Evolutionary conservation across 2,113 vertebrate genomes (phyloP).

Genomic region (Myiopsitta monachus): DNA sequence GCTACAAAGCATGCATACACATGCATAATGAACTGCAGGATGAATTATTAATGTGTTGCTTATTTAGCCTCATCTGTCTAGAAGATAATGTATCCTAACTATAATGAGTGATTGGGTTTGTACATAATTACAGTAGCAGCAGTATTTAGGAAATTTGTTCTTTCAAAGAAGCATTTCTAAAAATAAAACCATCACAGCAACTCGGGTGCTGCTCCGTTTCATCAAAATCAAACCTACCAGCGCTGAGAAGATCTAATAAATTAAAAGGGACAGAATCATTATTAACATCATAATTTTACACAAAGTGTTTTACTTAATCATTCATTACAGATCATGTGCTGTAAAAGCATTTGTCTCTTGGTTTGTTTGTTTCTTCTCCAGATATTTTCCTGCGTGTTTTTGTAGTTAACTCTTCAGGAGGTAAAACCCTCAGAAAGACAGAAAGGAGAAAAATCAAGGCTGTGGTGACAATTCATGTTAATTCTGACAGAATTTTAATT

Average conservation of each 20-base stretch:
- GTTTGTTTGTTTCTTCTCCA: slow-evolving; percentile 46
- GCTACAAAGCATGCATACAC: slow-evolving; percentile 91
- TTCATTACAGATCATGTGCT: slow-evolving; percentile 79
- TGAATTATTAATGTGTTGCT: slow-evolving; percentile 99
- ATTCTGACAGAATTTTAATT: slow-evolving; percentile 53
- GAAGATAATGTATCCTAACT: slow-evolving; percentile 99
- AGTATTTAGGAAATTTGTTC: slow-evolving; percentile 87
- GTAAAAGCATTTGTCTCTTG: slow-evolving; percentile 69
- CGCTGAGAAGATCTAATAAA: slow-evolving; percentile 74
- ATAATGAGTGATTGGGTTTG: slow-evolving; percentile 95
- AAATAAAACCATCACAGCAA: slow-evolving; percentile 77
- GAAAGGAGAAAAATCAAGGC: neutral
- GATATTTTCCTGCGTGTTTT: slow-evolving; percentile 10
- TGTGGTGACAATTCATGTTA: neutral
- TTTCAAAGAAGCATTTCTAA: slow-evolving; percentile 82
- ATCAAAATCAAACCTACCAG: slow-evolving; percentile 80
- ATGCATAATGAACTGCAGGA: slow-evolving; percentile 98
- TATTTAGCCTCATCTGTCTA: slow-evolving; percentile 99
- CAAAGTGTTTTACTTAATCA: slow-evolving; percentile 85
- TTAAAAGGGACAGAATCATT: slow-evolving; percentile 80
- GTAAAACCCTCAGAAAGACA: neutral
- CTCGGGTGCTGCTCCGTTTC: slow-evolving; percentile 68
- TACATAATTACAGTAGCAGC: slow-evolving; percentile 99
- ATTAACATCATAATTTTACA: slow-evolving; percentile 87
- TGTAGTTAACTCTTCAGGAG: neutral